Evolutionary conservation across 2,888 invertebrate species (phyloP).

Genomic region (Rotaria macrura): DNA sequence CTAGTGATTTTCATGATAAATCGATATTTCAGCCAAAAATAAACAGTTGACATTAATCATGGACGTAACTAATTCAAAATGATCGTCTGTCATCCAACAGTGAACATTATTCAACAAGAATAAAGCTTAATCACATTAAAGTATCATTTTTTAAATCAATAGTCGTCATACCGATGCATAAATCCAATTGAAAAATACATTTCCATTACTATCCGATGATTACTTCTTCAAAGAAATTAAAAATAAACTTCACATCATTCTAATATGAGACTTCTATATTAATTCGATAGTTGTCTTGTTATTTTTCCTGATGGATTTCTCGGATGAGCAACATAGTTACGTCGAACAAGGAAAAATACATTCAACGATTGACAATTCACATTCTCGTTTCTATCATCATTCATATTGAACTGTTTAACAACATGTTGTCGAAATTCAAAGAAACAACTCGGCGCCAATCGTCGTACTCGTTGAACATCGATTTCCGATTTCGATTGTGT

Average conservation of each 20-base stretch:
- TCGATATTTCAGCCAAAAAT: no score
- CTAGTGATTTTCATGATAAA: no score
- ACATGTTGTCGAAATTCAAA: not conserved
- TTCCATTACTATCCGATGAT: constrained; percentile 42
- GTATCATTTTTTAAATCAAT: no score
- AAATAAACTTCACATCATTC: constrained; percentile 37
- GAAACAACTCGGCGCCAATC: constrained; percentile 23
- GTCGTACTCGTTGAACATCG: not conserved
- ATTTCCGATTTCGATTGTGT: not conserved
- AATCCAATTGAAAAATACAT: no score
- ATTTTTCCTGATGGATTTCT: constrained; percentile 44
- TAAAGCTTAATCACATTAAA: no score
- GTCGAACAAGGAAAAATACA: constrained; percentile 45
- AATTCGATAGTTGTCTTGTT: constrained; percentile 44
- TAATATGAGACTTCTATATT: constrained; percentile 34
- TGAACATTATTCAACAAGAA: no score
- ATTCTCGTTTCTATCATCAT: not conserved
- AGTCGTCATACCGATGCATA: no score
- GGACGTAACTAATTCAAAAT: no score
- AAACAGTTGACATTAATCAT: no score
- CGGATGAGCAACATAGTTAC: constrained; percentile 47
- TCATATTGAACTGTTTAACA: not conserved
- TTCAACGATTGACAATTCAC: constrained; percentile 40
- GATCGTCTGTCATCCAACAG: no score
- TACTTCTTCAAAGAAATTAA: constrained; percentile 42